Evolutionary conservation across 2,888 invertebrate species (phyloP).

Genomic region (Drosophila neonasuta): DNA sequence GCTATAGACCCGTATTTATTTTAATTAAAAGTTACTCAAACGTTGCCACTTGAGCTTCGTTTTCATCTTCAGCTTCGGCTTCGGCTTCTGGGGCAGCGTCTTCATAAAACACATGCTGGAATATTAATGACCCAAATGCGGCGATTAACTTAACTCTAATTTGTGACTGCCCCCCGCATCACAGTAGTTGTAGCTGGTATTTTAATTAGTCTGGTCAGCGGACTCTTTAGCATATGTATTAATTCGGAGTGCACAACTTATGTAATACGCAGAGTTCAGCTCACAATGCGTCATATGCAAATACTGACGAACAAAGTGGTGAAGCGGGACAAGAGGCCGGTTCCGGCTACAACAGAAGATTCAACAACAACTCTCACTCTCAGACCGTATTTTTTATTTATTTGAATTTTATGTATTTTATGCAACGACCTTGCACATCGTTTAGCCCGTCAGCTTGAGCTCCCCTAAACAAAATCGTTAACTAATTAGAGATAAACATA

Average conservation of each 20-base stretch:
- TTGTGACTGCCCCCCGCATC: conserved; percentile 25
- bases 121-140: conserved; percentile 48
- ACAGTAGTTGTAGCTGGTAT: conserved; percentile 14
- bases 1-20: conserved; percentile 19
- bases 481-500: conserved; percentile 56
- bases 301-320: conserved; percentile 9
- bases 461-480: conserved; percentile 22
- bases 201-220: conserved; percentile 49
- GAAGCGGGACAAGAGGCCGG: conserved; percentile 17
- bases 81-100: conserved; percentile 45
- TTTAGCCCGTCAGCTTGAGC: conserved; percentile 36
- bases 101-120: conserved; percentile 20
- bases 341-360: conserved; percentile 38
- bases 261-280: conserved; percentile 33
- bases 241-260: conserved; percentile 43
- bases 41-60: conserved; percentile 8
- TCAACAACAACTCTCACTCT: conserved; percentile 52
- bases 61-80: background rate
- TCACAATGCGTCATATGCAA: conserved; percentile 51
- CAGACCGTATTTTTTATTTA: conserved; percentile 60
- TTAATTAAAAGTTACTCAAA: conserved; percentile 69
- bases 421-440: conserved; percentile 74
- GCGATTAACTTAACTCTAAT: conserved; percentile 50
- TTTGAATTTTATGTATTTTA: conserved; percentile 74
- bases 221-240: conserved; percentile 51